Evolutionary conservation across 2,797 vertebrate species (phyloP).

Genomic region (Gallinago nigripennis): DNA sequence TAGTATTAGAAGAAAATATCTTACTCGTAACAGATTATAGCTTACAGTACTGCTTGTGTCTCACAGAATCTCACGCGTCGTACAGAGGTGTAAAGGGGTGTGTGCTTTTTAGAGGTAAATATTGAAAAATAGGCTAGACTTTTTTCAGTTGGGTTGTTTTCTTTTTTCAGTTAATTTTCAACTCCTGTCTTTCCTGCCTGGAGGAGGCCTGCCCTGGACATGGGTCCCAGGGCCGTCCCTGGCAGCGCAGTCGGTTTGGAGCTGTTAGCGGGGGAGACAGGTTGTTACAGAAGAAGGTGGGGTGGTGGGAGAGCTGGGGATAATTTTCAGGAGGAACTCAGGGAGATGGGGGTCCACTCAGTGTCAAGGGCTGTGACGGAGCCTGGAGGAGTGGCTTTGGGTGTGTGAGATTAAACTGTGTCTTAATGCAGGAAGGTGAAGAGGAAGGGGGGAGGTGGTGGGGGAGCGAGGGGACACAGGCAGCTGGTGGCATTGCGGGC

Average conservation of each 20-base stretch:
- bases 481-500: fast-evolving
- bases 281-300: not conserved
- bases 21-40: not conserved
- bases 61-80: not conserved
- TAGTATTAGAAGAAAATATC: not conserved
- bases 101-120: not conserved
- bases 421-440: not conserved
- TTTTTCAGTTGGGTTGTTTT: not conserved
- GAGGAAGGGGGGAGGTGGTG: fast-evolving
- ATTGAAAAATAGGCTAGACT: not conserved
- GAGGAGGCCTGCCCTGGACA: not conserved
- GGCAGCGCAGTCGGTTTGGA: fast-evolving
- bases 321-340: not conserved
- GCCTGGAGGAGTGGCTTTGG: fast-evolving
- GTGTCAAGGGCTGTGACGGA: fast-evolving
- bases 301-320: fast-evolving
- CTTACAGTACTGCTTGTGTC: not conserved
- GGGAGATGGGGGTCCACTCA: not conserved
- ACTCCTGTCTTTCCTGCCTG: not conserved
- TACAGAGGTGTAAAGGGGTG: not conserved
- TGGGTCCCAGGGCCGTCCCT: not conserved
- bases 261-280: fast-evolving
- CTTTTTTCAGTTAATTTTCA: not conserved
- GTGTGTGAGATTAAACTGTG: not conserved
- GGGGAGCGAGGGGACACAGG: fast-evolving